These are phyloP conservation scores for Tokudaia tokunoshimensis DNA, from an alignment of 2,797 vertebrate species.

Conservation along the genomic window DNA sequence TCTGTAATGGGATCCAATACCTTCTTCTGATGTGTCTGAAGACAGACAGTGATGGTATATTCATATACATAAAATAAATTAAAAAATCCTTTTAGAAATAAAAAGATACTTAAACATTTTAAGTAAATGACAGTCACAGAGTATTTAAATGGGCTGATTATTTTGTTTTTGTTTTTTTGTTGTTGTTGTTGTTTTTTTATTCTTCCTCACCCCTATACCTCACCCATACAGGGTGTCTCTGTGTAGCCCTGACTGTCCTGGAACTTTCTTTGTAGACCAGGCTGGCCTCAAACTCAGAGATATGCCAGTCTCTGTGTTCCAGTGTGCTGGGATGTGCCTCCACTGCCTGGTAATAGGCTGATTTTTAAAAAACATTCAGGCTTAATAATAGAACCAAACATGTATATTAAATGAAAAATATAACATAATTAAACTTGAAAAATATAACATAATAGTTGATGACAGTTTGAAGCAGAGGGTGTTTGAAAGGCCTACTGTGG, in stretches of 20 bases:
- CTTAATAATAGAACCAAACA: conserved; percentile 53
- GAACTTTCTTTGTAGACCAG: neutral
- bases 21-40: neutral
- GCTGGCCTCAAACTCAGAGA: neutral
- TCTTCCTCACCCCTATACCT: neutral
- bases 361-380: neutral
- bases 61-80: too few relatives aligned
- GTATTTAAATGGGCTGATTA: neutral
- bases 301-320: neutral
- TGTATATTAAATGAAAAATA: neutral
- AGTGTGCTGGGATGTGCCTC: neutral
- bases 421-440: conserved; percentile 39
- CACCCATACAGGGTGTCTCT: neutral
- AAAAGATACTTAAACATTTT: neutral
- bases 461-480: neutral
- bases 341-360: neutral
- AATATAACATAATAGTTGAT: neutral
- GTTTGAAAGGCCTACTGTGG: neutral
- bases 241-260: neutral
- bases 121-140: neutral
- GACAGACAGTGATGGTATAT: too few relatives aligned
- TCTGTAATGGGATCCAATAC: neutral
- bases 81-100: too few relatives aligned
- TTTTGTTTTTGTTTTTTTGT: neutral
- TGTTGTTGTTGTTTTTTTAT: neutral